Evolutionary conservation across 2,797 vertebrate species (phyloP).

Genomic region (Xenopus petersii): DNA sequence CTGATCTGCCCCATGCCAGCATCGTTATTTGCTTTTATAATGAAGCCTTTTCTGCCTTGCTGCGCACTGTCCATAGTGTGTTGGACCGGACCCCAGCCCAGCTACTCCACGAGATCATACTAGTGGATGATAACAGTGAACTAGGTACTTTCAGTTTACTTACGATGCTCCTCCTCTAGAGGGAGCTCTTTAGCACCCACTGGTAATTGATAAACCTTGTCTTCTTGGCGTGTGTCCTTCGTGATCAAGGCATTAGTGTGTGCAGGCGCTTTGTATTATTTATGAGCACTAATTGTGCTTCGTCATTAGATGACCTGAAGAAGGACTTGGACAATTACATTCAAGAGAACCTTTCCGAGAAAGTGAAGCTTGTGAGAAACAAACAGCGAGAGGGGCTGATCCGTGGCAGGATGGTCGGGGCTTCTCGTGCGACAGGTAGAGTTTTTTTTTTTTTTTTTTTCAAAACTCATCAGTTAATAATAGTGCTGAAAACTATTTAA

Average conservation of each 20-base stretch:
- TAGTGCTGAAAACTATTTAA: too few relatives aligned
- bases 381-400: constrained; percentile 86
- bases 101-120: constrained; percentile 86
- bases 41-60: constrained; percentile 87
- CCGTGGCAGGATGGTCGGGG: constrained; percentile 92
- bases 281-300: constrained; percentile 6
- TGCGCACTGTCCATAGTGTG: constrained; percentile 89
- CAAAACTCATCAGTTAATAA: too few relatives aligned
- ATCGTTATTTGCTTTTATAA: constrained; percentile 95
- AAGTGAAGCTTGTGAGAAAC: constrained; percentile 85
- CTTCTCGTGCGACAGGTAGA: constrained; percentile 84
- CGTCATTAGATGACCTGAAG: constrained; percentile 81
- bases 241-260: too few relatives aligned
- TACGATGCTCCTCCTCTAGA: not conserved
- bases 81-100: constrained; percentile 78
- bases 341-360: constrained; percentile 70
- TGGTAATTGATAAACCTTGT: too few relatives aligned
- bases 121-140: constrained; percentile 92
- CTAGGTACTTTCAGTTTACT: constrained; percentile 64
- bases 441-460: too few relatives aligned
- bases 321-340: constrained; percentile 76
- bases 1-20: constrained; percentile 78
- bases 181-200: not conserved
- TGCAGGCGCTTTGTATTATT: too few relatives aligned
- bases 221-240: too few relatives aligned